Evolutionary conservation across 2,113 vertebrate species (phyloP), one percentile per base, ranked within the genome.

Genomic region (Hippocampus comes): DNA sequence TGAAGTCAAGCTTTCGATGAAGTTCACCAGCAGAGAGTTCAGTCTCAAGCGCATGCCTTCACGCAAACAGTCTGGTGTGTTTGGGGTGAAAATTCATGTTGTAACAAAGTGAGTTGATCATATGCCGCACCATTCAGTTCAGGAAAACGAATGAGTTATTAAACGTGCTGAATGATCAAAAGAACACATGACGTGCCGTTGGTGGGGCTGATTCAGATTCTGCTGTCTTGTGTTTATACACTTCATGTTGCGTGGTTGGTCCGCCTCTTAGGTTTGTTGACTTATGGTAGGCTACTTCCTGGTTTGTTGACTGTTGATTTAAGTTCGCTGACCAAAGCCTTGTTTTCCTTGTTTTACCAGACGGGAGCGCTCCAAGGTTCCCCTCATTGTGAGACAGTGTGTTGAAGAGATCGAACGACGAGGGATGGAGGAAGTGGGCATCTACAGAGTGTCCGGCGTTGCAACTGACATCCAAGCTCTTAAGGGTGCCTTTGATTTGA

Each of bases 381-480:
- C 97, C 3, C 97, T 98, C 87, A 97, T 99, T 0, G 96, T 98
- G 70, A 93, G 95, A 46, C 97, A 99, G 89, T 99, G 97, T 0
- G 94, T 99, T 83, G 97, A 98, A 85, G 97, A 99, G 93, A 96
- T 99, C 0, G 97, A 99, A 87, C 93, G 95, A 14, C 93, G 97
- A 1, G 97, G 97, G 15, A 94, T 98, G 96, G 97, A 99, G 75
- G 97, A 99, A 72, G 95, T 99, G 88, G 97, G 97, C 70, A 98
- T 99, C 91, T 99, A 99, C 89, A 90, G 97, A 0, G 96, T 99
- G 69, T 99, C 97, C 0, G 97, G 97, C 0, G 97, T 99, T 4
- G 97, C 97, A 4, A 99, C 97, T 0, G 97, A 99, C 81, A 99
- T 99, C 90, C 97, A 99, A 76, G 92, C 95, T 0, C 84, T 99